phyloP scores from a whole-genome alignment of 2,888 invertebrate genomes.

The Branchinecta sandiegonensis region DNA sequence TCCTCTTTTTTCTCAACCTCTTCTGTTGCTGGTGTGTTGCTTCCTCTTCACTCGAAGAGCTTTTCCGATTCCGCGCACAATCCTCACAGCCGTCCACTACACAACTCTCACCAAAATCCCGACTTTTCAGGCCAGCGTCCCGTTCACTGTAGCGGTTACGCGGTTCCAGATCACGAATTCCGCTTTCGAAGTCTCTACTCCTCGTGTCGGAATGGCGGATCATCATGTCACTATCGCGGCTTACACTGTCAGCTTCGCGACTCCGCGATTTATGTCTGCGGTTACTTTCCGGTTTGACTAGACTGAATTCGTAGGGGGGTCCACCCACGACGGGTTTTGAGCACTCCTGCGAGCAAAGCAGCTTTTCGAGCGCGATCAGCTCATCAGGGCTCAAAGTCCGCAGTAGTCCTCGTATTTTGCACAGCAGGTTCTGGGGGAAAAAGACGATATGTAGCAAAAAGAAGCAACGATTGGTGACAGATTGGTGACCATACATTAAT shows the following conservation, averaged over 20 bases:
- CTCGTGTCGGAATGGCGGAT: no score
- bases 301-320: neutral
- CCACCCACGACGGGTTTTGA: conserved; percentile 29
- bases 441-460: neutral
- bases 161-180: no score
- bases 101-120: neutral
- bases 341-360: conserved; percentile 81
- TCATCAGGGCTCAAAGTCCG: conserved; percentile 75
- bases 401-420: conserved; percentile 79
- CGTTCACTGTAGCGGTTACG: no score
- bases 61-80: neutral
- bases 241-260: no score
- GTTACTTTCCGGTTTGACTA: neutral
- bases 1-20: conserved; percentile 1
- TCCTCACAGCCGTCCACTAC: neutral
- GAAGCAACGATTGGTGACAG: no score
- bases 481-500: no score
- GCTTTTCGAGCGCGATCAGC: conserved; percentile 65
- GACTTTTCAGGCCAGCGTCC: no score
- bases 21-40: neutral
- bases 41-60: conserved; percentile 9
- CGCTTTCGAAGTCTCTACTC: no score
- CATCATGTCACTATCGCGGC: no score
- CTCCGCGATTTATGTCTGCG: neutral
- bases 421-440: conserved; percentile 50